phyloP scores from a whole-genome alignment of 2,888 invertebrate species.

The Anarsia innoxiella region DNA sequence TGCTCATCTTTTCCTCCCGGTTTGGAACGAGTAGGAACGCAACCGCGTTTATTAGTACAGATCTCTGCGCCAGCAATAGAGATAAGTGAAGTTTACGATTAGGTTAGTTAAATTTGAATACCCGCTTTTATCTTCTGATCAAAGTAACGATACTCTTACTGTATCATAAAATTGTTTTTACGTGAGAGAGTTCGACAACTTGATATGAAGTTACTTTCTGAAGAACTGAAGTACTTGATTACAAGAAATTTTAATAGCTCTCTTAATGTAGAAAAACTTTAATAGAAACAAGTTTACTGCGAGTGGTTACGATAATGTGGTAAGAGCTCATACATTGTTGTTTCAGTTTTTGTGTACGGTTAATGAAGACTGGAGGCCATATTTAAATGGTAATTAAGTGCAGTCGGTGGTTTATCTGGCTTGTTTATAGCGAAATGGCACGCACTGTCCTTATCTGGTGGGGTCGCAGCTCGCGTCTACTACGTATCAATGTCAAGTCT shows the following conservation, averaged over 20 bases:
- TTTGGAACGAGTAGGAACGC: conserved; percentile 1
- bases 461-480: conserved; percentile 22
- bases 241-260: conserved; percentile 11
- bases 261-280: not conserved
- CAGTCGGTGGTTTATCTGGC: conserved; percentile 29
- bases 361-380: conserved; percentile 25
- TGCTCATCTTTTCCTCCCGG: conserved; percentile 17
- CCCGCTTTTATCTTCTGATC: conserved; percentile 11
- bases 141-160: conserved; percentile 5
- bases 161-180: conserved; percentile 11
- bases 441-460: conserved; percentile 38
- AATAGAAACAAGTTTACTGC: not conserved
- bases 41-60: conserved; percentile 10
- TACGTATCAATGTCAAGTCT: conserved; percentile 33
- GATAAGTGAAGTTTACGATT: conserved; percentile 15
- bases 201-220: not conserved
- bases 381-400: conserved; percentile 34
- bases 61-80: conserved; percentile 6
- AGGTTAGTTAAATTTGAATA: conserved; percentile 14
- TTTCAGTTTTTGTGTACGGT: not conserved
- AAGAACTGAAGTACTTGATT: conserved; percentile 3
- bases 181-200: conserved; percentile 8
- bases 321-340: too few relatives aligned
- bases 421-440: conserved; percentile 40
- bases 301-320: not conserved